These are phyloP conservation scores for Cyrtonyx montezumae DNA, from an alignment of 2,113 vertebrate genomes.

Conservation along the genomic window DNA sequence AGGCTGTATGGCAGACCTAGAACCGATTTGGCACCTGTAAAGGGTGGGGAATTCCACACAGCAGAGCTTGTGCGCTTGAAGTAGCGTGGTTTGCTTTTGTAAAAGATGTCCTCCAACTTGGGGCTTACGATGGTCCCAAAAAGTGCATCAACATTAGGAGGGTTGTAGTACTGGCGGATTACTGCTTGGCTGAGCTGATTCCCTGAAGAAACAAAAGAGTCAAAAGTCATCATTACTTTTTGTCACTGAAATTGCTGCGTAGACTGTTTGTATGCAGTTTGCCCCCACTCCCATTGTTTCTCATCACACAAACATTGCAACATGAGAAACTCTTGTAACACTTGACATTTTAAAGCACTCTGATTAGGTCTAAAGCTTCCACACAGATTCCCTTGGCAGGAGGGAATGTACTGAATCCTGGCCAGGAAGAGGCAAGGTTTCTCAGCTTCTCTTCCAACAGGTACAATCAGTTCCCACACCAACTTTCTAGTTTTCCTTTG, in stretches of 20 bases:
- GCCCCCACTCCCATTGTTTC: not conserved
- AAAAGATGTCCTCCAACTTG: conserved; percentile 89
- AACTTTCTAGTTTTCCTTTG: not conserved
- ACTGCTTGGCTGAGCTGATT: conserved; percentile 83
- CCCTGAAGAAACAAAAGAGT: conserved; percentile 67
- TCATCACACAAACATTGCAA: accelerated
- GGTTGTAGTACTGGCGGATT: conserved; percentile 87
- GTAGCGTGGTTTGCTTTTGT: conserved; percentile 91
- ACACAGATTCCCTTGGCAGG: not conserved
- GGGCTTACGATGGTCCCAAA: conserved; percentile 83
- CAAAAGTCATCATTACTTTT: not conserved
- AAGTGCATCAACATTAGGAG: conserved; percentile 74
- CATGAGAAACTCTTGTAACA: not conserved
- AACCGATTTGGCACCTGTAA: not conserved
- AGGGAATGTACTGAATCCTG: accelerated
- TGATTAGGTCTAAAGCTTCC: not conserved
- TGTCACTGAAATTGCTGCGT: not conserved
- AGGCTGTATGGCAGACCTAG: conserved; percentile 38
- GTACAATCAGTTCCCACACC: accelerated
- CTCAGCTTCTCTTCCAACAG: not conserved
- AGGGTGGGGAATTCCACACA: conserved; percentile 88
- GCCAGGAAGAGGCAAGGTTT: not conserved
- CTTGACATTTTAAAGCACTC: not conserved
- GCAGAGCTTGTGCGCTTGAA: conserved; percentile 95
- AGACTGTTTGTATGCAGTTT: accelerated